Evolutionary conservation across 2,888 invertebrate species (phyloP), one percentile per base, ranked within the genome.

Genomic region (Prenolepis imparis): DNA sequence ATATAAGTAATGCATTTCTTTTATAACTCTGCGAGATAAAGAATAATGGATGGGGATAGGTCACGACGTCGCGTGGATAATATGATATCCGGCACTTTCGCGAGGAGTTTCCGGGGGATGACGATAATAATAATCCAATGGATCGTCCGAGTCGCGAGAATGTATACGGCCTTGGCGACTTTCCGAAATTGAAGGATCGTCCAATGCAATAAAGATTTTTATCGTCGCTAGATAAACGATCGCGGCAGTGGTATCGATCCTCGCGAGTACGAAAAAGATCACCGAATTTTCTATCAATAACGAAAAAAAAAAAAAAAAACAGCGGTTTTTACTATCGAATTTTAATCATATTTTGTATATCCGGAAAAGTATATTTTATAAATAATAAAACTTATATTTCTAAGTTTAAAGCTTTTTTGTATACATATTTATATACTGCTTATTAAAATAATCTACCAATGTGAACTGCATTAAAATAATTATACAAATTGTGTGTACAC

Each of bases 1-100:
- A 94, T 93, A 93, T 93, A 94, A 94, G 93, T 94, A 93, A 94
- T 92, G 93, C 93, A 92, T 93, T 91, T 93, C 94, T 93, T 93
- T 92, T 93, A 93, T 94, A 93, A 92, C 93, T 92, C 89, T 85
- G 87, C 88, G 86, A 93, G 94, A 94, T 94, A 94, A 94, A 94
- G 94, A 94, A 93, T 94, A 94, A 94, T 94, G 93, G 94, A 93
- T 92, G 89, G 89, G 87, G 89, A 85, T 68, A 83, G 91, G 89
- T 83, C 89, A 91, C 88, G 89, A 91, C 88, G 89, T 91, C 90
- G 90, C 88, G 87, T 89, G 90, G 90, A 91, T 93, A 92, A 93
- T 93, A 93, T 93, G 93, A 93, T 91, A 91, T 92, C 91, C 91
- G 91, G 88, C 87, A 89, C 84, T 78, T 75, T 73, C 86, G 86